These are phyloP conservation scores for Goniozus legneri DNA, from an alignment of 1,140 invertebrate species.

Conservation along the genomic window DNA sequence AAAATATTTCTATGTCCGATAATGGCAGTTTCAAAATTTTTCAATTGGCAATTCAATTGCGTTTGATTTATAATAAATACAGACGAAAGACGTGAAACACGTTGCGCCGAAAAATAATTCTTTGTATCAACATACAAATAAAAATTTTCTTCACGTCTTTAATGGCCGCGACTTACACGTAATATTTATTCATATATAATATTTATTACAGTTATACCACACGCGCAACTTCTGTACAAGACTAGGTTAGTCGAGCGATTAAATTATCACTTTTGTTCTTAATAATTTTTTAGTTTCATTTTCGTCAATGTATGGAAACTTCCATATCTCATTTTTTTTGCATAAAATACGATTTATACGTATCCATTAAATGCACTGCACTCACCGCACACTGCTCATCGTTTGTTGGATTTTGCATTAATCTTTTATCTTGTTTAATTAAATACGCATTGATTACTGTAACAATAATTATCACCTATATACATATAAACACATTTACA, in stretches of 20 bases:
- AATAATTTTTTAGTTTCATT: background rate
- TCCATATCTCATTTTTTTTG: constrained; percentile 6
- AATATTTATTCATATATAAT: background rate
- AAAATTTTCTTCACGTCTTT: no score
- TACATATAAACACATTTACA: constrained; percentile 54
- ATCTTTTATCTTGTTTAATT: constrained; percentile 21
- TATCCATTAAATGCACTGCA: background rate
- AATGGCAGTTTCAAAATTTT: no score
- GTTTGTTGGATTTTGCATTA: background rate
- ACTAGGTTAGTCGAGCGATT: constrained; percentile 49
- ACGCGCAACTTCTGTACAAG: constrained; percentile 47
- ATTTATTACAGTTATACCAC: constrained; percentile 31
- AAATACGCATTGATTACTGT: constrained; percentile 34
- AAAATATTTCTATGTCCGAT: no score
- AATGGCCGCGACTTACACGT: background rate
- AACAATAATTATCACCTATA: constrained; percentile 50
- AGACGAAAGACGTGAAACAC: no score
- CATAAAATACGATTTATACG: background rate
- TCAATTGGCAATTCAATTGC: no score
- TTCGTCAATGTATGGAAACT: no score
- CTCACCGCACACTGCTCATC: constrained; percentile 2
- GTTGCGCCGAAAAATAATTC: no score
- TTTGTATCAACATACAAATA: no score
- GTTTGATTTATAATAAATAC: no score
- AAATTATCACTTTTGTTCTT: constrained; percentile 29